Evolutionary conservation across 1,140 invertebrate species (phyloP).

Genomic region (Lithobius niger): DNA sequence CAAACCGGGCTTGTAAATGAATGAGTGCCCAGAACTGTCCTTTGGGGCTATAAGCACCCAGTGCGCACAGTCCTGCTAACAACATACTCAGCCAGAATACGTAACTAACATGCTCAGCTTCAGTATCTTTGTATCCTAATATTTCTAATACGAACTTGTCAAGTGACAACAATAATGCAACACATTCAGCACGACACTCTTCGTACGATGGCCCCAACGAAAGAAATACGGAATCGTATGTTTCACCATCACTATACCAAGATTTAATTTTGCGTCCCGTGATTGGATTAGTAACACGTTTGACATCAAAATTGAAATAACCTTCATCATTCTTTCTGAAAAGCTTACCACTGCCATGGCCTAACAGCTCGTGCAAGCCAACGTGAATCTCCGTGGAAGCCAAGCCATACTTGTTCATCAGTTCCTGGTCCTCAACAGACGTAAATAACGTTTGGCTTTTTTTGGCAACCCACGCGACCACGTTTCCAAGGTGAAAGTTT

Average conservation of each 20-base stretch:
- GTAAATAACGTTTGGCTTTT: too few species aligned
- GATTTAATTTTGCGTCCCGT: constrained; percentile 45
- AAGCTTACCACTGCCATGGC: constrained; percentile 90
- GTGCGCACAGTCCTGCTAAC: constrained; percentile 66
- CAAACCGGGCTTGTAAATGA: too few species aligned
- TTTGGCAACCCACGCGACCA: too few species aligned
- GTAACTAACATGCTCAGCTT: constrained; percentile 72
- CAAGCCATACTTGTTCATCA: constrained; percentile 57
- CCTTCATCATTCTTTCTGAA: constrained; percentile 59
- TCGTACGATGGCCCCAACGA: constrained; percentile 79
- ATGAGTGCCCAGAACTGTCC: constrained; percentile 78
- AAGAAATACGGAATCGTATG: constrained; percentile 81
- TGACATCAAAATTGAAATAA: constrained; percentile 64
- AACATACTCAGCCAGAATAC: constrained; percentile 82
- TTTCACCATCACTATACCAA: constrained; percentile 71
- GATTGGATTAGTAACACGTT: constrained; percentile 58
- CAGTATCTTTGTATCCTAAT: constrained; percentile 61
- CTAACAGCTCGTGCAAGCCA: constrained; percentile 82
- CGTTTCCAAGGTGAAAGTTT: too few species aligned
- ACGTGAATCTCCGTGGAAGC: constrained; percentile 72
- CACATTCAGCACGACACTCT: constrained; percentile 89
- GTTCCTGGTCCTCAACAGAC: too few species aligned
- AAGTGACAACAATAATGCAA: constrained; percentile 71
- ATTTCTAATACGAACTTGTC: constrained; percentile 65
- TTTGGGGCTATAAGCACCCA: constrained; percentile 83